phyloP scores from a whole-genome alignment of 2,797 vertebrate species.

The Squalus acanthias region DNA sequence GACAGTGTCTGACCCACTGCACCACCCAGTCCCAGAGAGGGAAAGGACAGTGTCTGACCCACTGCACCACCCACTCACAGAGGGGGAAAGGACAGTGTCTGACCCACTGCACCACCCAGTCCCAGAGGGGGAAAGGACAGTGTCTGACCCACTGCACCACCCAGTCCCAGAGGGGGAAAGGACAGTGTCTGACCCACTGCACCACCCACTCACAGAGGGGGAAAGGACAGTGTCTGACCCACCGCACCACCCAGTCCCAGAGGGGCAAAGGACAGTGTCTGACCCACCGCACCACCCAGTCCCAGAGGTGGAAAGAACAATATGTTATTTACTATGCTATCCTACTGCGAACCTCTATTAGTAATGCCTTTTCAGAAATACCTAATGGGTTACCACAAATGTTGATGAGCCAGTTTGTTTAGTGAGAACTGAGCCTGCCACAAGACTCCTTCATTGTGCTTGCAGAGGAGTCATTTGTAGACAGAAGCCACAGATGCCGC shows the following conservation, averaged over 20 bases:
- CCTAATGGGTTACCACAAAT: not conserved
- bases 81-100: not conserved
- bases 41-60: too few relatives aligned
- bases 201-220: too few relatives aligned
- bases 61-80: too few relatives aligned
- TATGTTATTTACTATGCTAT: not conserved
- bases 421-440: not conserved
- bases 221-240: too few relatives aligned
- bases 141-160: too few relatives aligned
- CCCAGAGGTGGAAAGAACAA: not conserved
- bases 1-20: too few relatives aligned
- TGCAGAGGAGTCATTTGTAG: not conserved
- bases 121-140: not conserved
- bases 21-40: too few relatives aligned
- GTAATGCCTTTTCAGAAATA: too few relatives aligned
- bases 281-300: not conserved
- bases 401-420: not conserved
- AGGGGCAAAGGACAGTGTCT: not conserved
- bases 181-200: too few relatives aligned
- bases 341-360: not conserved
- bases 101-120: not conserved
- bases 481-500: not conserved
- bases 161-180: too few relatives aligned
- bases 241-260: too few relatives aligned
- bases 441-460: not conserved